A percentile compares a stretch with the other conserved stretches of the same genome.
These are phyloP conservation scores for Calcarius lapponicus DNA, from an alignment of 2,797 vertebrate species.

Conservation along the genomic window DNA sequence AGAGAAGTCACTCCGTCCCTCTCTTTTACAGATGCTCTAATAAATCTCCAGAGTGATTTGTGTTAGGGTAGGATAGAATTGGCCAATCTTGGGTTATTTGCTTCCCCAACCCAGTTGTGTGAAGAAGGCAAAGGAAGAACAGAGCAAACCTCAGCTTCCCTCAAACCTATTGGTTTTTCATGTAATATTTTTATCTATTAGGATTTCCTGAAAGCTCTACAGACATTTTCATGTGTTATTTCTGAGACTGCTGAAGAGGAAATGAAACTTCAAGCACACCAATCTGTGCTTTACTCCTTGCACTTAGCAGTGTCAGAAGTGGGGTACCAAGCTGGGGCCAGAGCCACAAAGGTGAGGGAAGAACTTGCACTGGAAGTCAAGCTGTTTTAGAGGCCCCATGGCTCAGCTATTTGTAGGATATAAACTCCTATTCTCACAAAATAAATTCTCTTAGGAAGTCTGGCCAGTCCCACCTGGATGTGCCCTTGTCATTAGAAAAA, in stretches of 20 bases:
- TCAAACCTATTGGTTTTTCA: neutral
- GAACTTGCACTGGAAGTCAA: neutral
- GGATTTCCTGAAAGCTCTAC: neutral
- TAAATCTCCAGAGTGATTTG: neutral
- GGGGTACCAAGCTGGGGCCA: neutral
- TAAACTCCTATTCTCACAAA: neutral
- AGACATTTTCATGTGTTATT: neutral
- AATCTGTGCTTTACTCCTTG: neutral
- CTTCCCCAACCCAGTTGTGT: neutral
- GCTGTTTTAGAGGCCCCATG: neutral
- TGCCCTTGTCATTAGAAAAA: neutral
- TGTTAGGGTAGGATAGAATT: neutral
- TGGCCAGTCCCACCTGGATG: neutral
- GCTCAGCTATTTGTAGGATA: neutral
- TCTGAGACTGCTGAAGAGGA: neutral
- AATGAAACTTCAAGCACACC: neutral
- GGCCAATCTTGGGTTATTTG: neutral
- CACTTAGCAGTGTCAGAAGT: neutral
- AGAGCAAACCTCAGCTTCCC: neutral
- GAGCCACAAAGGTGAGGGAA: neutral
- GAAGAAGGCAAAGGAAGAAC: neutral
- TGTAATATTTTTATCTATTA: neutral
- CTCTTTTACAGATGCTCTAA: neutral
- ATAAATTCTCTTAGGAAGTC: neutral
- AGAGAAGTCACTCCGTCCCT: neutral